phyloP scores from a whole-genome alignment of 2,797 vertebrate genomes.

The Scolopax rusticola region DNA sequence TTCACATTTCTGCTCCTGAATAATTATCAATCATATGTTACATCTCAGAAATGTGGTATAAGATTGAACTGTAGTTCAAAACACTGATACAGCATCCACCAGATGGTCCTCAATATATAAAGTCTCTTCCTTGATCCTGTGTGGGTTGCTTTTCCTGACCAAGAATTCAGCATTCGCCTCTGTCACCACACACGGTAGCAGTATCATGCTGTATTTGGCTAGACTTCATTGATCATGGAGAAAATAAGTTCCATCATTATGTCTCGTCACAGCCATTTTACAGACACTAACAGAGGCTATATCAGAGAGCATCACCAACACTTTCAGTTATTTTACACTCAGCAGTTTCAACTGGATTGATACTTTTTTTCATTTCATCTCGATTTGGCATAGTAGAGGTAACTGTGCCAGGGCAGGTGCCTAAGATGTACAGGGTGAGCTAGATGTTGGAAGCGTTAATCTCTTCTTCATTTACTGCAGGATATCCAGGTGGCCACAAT shows the following conservation, averaged over 20 bases:
- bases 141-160: slow-evolving; percentile 61
- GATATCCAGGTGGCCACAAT: neutral
- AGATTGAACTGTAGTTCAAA: slow-evolving; percentile 49
- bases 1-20: slow-evolving; percentile 20
- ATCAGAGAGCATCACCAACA: neutral
- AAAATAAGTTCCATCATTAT: neutral
- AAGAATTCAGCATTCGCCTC: neutral
- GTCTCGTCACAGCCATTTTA: neutral
- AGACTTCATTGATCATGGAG: neutral
- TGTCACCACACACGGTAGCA: neutral
- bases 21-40: slow-evolving; percentile 50
- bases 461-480: neutral
- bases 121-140: slow-evolving; percentile 45
- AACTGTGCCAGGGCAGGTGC: neutral
- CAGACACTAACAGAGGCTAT: neutral
- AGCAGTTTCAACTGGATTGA: neutral
- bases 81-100: slow-evolving; percentile 53
- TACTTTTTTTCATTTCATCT: neutral
- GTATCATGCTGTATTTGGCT: neutral
- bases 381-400: neutral
- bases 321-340: neutral
- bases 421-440: neutral
- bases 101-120: slow-evolving; percentile 43
- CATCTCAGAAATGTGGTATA: slow-evolving; percentile 33
- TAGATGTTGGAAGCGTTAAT: neutral